Evolutionary conservation across 2,113 vertebrate genomes (phyloP).

Genomic region (Tringa solitaria): DNA sequence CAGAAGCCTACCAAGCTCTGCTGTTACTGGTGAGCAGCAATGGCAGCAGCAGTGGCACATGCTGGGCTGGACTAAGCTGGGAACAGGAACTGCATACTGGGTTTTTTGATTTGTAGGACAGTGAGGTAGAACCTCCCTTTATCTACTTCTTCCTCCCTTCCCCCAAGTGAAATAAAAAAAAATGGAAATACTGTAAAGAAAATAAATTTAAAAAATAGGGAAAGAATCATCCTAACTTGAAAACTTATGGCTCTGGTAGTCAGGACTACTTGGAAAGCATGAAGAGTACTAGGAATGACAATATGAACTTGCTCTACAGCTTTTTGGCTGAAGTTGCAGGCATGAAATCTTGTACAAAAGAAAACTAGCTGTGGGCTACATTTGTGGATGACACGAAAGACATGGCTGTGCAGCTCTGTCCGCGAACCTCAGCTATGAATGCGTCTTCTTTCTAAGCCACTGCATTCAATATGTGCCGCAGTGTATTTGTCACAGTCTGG

Average conservation of each 20-base stretch:
- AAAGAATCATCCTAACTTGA: neutral
- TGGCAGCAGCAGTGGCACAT: too few species aligned
- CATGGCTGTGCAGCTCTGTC: neutral
- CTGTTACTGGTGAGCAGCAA: too few species aligned
- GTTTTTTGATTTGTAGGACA: too few species aligned
- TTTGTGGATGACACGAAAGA: neutral
- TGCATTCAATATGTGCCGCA: neutral
- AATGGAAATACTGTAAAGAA: neutral
- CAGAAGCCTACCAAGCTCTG: neutral
- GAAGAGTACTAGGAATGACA: neutral
- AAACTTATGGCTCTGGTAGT: neutral
- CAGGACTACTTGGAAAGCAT: neutral
- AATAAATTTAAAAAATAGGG: neutral
- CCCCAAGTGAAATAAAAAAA: neutral
- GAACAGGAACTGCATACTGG: too few species aligned
- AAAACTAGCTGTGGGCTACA: neutral
- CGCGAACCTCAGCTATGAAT: neutral
- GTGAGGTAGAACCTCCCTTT: too few species aligned
- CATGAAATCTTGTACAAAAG: neutral
- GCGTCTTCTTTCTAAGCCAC: neutral
- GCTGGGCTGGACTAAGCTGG: too few species aligned
- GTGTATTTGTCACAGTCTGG: constrained; percentile 35
- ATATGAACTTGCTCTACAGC: neutral
- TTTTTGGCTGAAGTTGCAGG: neutral
- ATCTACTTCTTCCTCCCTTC: too few species aligned